Evolutionary conservation across 2,113 vertebrate genomes (phyloP).

Genomic region (Pandion haliaetus): DNA sequence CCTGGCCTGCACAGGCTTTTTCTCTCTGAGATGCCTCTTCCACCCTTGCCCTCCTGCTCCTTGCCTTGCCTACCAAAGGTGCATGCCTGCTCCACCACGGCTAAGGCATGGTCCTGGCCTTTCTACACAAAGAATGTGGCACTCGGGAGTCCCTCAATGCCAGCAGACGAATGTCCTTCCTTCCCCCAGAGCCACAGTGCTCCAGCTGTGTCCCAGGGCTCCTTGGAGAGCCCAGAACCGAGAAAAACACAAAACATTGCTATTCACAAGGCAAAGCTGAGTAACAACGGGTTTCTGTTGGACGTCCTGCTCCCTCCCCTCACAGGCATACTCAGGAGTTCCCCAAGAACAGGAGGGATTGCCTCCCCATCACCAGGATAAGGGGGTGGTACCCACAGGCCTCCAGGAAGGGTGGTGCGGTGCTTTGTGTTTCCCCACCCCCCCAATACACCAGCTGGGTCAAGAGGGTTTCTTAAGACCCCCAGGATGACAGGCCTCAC

Average conservation of each 20-base stretch:
- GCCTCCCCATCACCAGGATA: neutral
- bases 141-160: neutral
- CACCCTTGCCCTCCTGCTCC: neutral
- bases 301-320: neutral
- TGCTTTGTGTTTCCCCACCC: neutral
- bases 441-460: neutral
- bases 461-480: neutral
- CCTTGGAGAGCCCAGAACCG: neutral
- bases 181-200: neutral
- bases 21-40: neutral
- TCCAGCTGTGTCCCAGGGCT: neutral
- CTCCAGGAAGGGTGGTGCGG: neutral
- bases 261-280: neutral
- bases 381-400: neutral
- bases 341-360: neutral
- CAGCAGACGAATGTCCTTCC: neutral
- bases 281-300: neutral
- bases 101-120: neutral
- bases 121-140: neutral
- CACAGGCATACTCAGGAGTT: neutral
- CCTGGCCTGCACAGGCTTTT: neutral
- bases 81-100: rapidly evolving
- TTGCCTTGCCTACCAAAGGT: neutral
- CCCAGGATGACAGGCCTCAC: neutral
- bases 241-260: neutral